Evolutionary conservation across 1,140 invertebrate genomes (phyloP).

Genomic region (Brachionus plicatilis): DNA sequence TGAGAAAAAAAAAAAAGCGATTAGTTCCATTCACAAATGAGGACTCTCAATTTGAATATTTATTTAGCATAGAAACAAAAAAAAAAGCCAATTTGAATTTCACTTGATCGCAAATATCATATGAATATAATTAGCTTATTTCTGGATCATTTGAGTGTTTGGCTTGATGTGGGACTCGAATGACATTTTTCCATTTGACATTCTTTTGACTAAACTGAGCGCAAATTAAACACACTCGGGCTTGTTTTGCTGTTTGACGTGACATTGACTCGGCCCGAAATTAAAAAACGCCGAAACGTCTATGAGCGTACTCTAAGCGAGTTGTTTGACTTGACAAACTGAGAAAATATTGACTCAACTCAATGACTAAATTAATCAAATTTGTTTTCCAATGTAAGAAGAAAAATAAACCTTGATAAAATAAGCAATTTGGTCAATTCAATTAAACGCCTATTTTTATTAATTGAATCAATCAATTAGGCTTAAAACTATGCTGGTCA

Average conservation of each 20-base stretch:
- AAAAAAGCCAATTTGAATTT: background rate
- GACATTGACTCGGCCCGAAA: background rate
- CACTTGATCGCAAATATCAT: slow-evolving; percentile 9
- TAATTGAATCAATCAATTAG: too few relatives aligned
- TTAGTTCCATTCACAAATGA: background rate
- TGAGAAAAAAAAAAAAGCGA: background rate
- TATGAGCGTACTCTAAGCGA: background rate
- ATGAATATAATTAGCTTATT: slow-evolving; percentile 33
- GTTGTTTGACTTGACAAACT: background rate
- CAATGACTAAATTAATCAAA: too few relatives aligned
- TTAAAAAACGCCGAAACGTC: background rate
- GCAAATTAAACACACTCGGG: background rate
- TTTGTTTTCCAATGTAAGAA: too few relatives aligned
- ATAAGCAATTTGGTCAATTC: too few relatives aligned
- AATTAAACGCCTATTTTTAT: too few relatives aligned
- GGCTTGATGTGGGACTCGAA: background rate
- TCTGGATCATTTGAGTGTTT: slow-evolving; percentile 19
- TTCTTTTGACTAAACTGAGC: background rate
- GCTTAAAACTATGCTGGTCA: too few relatives aligned
- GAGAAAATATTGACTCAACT: background rate
- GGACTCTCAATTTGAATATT: background rate
- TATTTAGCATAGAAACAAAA: slow-evolving; percentile 9
- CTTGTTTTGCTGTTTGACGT: background rate
- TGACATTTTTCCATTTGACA: background rate
- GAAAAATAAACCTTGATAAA: too few relatives aligned